Conservation (phyloP, 2,797 vertebrate genomes). For the Orientallactaga sibirica region DNA sequence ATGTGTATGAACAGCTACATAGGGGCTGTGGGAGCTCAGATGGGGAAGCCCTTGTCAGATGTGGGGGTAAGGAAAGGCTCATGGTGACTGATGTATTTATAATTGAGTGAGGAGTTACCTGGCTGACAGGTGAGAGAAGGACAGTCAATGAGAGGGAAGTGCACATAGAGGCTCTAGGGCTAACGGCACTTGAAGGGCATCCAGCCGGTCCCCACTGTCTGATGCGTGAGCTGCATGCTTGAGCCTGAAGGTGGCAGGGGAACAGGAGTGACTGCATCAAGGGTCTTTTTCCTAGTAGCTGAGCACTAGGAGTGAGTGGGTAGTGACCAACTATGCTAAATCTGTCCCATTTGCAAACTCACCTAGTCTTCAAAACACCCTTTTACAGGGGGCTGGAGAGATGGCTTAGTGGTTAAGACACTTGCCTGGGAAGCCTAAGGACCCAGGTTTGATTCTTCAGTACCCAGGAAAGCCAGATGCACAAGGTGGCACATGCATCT, state of each 20-base stretch:
- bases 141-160: neutral
- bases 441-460: too few relatives aligned
- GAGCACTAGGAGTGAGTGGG: neutral
- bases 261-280: neutral
- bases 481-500: too few relatives aligned
- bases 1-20: accelerated
- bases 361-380: neutral
- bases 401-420: too few relatives aligned
- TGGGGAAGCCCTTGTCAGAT: neutral
- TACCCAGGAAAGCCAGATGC: too few relatives aligned
- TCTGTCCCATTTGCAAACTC: neutral
- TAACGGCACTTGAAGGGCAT: neutral
- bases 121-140: neutral
- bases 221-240: neutral
- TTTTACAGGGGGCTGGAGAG: neutral
- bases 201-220: neutral
- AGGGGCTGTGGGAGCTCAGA: neutral
- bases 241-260: neutral
- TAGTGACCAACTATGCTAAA: neutral
- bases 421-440: too few relatives aligned
- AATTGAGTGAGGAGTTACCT: neutral
- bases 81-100: neutral
- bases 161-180: neutral
- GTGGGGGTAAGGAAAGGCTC: neutral
- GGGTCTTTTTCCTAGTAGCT: neutral